These are phyloP conservation scores for Orthosia incerta DNA, from an alignment of 2,888 invertebrate species.

Conservation along the genomic window DNA sequence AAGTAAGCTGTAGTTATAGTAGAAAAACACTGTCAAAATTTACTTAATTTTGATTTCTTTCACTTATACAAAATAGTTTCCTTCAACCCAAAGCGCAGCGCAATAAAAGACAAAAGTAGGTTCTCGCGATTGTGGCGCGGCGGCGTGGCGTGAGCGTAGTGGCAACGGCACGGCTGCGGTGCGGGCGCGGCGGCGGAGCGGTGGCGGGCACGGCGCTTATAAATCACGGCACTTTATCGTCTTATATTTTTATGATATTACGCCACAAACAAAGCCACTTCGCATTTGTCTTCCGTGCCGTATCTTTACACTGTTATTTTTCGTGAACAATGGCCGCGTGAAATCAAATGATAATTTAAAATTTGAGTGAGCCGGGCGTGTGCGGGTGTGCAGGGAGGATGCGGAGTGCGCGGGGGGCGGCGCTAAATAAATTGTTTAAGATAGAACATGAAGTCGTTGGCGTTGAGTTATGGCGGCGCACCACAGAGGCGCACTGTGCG, in stretches of 20 bases:
- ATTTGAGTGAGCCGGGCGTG: constrained; percentile 72
- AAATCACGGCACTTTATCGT: constrained; percentile 83
- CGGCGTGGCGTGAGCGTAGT: constrained; percentile 7
- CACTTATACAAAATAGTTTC: constrained; percentile 53
- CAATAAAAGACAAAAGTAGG: constrained; percentile 38
- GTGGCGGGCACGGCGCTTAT: constrained; percentile 60
- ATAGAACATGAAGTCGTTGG: constrained; percentile 72
- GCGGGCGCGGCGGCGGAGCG: constrained; percentile 22
- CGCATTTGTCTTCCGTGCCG: constrained; percentile 81
- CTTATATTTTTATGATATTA: constrained; percentile 84
- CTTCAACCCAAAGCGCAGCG: constrained; percentile 47
- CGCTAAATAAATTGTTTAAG: constrained; percentile 78
- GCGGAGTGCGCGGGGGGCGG: constrained; percentile 25
- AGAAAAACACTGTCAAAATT: too few species aligned
- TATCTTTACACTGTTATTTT: constrained; percentile 80
- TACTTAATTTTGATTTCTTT: too few species aligned
- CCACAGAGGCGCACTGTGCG: constrained; percentile 37
- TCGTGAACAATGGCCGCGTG: constrained; percentile 78
- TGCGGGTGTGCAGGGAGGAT: constrained; percentile 27
- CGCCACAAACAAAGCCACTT: constrained; percentile 82
- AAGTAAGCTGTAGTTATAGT: background rate
- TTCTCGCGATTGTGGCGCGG: constrained; percentile 9
- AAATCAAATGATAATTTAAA: constrained; percentile 86
- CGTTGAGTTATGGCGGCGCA: constrained; percentile 71
- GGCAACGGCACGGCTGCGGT: constrained; percentile 4